Conservation (phyloP, 1,140 invertebrate genomes). For the Meloidogyne floridensis region DNA sequence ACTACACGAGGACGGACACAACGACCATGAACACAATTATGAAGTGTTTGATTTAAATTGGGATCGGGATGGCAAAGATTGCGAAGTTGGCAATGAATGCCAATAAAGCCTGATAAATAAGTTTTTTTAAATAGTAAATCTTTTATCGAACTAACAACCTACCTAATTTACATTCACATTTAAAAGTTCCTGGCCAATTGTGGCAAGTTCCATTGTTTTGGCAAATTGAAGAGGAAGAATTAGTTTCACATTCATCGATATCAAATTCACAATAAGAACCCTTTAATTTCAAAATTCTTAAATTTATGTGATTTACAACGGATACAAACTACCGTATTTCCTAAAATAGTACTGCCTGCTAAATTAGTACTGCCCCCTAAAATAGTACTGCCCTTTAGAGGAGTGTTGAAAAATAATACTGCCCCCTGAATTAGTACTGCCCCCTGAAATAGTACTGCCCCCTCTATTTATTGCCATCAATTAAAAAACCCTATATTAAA, state of each 20-base stretch:
- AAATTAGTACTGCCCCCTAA: too few species aligned
- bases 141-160: background rate
- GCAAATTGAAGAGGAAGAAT: slow-evolving; percentile 5
- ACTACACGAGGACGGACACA: slow-evolving; percentile 55
- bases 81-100: slow-evolving; percentile 49
- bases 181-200: slow-evolving; percentile 54
- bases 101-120: slow-evolving; percentile 49
- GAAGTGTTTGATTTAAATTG: slow-evolving; percentile 54
- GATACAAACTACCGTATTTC: too few species aligned
- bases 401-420: too few species aligned
- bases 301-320: too few species aligned
- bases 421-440: too few species aligned
- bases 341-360: too few species aligned
- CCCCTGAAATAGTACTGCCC: too few species aligned
- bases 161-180: slow-evolving; percentile 47
- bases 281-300: background rate
- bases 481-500: too few species aligned
- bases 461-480: too few species aligned
- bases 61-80: slow-evolving; percentile 53
- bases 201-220: slow-evolving; percentile 38
- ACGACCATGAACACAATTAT: slow-evolving; percentile 58
- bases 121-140: background rate
- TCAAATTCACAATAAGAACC: slow-evolving; percentile 56
- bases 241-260: slow-evolving; percentile 55
- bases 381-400: too few species aligned